These are phyloP conservation scores for Asbolus verrucosus DNA, from an alignment of 1,140 invertebrate species.

Conservation along the genomic window DNA sequence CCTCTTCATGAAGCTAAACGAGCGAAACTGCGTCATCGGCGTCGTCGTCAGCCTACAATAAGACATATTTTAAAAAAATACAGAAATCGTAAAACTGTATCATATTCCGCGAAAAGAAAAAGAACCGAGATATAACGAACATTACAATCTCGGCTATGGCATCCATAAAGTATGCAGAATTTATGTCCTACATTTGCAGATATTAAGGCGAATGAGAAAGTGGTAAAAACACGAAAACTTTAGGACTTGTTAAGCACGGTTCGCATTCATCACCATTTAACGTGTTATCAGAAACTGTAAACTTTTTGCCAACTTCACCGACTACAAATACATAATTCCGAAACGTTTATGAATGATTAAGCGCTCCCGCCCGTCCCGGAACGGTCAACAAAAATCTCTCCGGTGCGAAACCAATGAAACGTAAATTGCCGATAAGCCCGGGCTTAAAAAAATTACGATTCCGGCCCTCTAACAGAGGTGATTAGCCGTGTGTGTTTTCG, in stretches of 20 bases:
- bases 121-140: conserved; percentile 33
- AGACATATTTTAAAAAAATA: neutral
- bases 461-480: no score
- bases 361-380: neutral
- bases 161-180: conserved; percentile 48
- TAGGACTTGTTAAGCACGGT: conserved; percentile 53
- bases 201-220: conserved; percentile 56
- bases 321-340: conserved; percentile 41
- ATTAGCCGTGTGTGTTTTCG: no score
- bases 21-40: no score
- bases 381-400: no score
- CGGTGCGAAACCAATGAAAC: conserved; percentile 24
- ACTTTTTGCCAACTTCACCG: conserved; percentile 39
- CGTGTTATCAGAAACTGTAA: conserved; percentile 51
- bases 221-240: conserved; percentile 57
- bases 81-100: conserved; percentile 35
- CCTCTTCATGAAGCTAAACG: no score
- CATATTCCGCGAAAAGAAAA: conserved; percentile 1
- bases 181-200: conserved; percentile 57
- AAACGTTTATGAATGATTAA: conserved; percentile 31
- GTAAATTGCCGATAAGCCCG: no score
- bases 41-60: no score
- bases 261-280: conserved; percentile 56
- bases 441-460: no score
- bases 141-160: conserved; percentile 42